phyloP scores from a whole-genome alignment of 2,888 invertebrate species.

The Microctonus aethiopoides region DNA sequence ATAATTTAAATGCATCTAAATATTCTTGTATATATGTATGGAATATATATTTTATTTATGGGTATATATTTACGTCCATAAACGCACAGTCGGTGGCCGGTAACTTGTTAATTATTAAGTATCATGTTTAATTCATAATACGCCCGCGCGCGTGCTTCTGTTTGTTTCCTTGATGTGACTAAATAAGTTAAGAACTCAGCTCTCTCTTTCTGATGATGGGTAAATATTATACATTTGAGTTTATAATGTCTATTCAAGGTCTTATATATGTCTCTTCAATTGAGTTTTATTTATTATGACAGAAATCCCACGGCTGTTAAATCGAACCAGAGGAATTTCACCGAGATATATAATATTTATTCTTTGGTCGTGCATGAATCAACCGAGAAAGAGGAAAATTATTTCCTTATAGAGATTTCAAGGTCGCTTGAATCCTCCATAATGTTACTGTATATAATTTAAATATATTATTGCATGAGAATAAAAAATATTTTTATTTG shows the following conservation, averaged over 20 bases:
- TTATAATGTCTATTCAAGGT: conserved; percentile 1
- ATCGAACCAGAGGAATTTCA: not conserved
- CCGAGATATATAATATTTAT: not conserved
- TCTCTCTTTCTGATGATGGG: too few species aligned
- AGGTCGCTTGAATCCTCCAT: not conserved
- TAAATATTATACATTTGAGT: conserved; percentile 16
- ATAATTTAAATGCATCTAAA: not conserved
- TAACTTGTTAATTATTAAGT: conserved; percentile 67
- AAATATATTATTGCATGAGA: not conserved
- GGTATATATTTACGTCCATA: not conserved
- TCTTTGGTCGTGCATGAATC: not conserved
- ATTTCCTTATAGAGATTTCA: not conserved
- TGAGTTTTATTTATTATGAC: not conserved
- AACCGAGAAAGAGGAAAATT: not conserved
- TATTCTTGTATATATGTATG: not conserved
- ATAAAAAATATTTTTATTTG: not conserved
- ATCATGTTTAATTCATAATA: conserved; percentile 67
- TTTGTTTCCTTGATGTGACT: conserved; percentile 66
- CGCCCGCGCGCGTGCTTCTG: conserved; percentile 54
- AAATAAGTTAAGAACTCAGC: conserved; percentile 8
- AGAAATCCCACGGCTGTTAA: not conserved
- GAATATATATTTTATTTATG: not conserved
- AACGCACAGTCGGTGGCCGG: conserved; percentile 51
- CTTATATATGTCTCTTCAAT: not conserved
- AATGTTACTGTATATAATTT: not conserved